Percentiles rank a stretch among this genome's conserved stretches.
Conservation (phyloP, 2,888 invertebrate species). For the Flexamia atlantica region DNA sequence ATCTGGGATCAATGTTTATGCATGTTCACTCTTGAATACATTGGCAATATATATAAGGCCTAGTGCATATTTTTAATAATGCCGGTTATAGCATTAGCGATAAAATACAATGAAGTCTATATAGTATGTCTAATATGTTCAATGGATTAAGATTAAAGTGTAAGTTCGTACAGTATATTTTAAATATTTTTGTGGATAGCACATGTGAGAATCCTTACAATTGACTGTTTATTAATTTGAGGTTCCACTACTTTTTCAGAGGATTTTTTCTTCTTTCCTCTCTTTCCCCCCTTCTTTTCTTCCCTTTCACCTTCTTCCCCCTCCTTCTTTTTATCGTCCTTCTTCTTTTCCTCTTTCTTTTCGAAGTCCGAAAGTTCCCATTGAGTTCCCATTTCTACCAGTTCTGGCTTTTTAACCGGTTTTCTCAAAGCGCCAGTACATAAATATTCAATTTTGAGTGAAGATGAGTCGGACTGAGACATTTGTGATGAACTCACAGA, state of each 20-base stretch:
- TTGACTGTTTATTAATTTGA: too few species aligned
- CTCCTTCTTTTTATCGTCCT: neutral
- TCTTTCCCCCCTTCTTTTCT: neutral
- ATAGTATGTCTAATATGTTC: too few species aligned
- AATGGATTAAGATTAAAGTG: too few species aligned
- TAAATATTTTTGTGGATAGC: too few species aligned
- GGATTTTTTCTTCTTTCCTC: constrained; percentile 15
- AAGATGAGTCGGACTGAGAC: constrained; percentile 34
- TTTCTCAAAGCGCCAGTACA: constrained; percentile 47
- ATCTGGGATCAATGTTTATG: too few species aligned
- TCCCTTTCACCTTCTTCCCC: neutral
- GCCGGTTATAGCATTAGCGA: too few species aligned
- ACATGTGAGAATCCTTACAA: too few species aligned
- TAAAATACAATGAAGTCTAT: too few species aligned
- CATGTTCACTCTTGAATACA: too few species aligned
- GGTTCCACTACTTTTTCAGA: neutral
- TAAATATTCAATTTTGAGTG: constrained; percentile 42
- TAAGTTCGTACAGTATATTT: too few species aligned
- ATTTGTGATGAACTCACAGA: constrained; percentile 4
- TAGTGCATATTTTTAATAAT: too few species aligned
- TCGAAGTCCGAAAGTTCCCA: constrained; percentile 30
- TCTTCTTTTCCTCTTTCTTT: constrained; percentile 5
- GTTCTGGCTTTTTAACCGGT: constrained; percentile 25
- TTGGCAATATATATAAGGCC: too few species aligned
- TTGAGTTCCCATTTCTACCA: constrained; percentile 38